Percentiles rank a stretch among this genome's conserved stretches.
Evolutionary conservation across 1,140 invertebrate species (phyloP).

Genomic region (Leguminivora glycinivorella): DNA sequence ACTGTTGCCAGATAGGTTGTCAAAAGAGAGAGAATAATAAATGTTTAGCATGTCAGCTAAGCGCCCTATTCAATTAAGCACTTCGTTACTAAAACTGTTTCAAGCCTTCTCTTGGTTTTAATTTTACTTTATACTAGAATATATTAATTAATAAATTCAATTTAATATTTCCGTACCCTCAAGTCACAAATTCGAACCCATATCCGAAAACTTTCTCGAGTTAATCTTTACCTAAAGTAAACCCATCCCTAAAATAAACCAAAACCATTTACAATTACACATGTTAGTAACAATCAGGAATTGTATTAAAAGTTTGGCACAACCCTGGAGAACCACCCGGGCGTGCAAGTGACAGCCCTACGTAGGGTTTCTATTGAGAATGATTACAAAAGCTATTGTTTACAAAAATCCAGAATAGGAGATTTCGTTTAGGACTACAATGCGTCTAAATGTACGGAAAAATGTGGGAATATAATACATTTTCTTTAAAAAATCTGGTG

Average conservation of each 20-base stretch:
- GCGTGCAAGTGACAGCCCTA: constrained; percentile 24
- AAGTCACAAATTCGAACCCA: background rate
- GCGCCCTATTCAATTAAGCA: too few species aligned
- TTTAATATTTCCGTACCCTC: background rate
- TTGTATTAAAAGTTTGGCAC: constrained; percentile 27
- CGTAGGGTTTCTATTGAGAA: constrained; percentile 6
- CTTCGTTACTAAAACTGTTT: too few species aligned
- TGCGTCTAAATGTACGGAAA: background rate
- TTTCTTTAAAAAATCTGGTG: background rate
- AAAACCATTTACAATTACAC: constrained; percentile 25
- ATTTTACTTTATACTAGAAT: background rate
- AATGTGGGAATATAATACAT: background rate
- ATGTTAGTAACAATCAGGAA: constrained; percentile 21
- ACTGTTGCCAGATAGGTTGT: too few species aligned
- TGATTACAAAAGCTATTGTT: constrained; percentile 26
- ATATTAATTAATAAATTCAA: background rate
- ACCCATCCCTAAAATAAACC: background rate
- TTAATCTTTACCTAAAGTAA: background rate
- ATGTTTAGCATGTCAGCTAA: too few species aligned
- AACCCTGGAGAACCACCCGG: background rate
- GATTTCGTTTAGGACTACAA: background rate
- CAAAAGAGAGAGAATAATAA: too few species aligned
- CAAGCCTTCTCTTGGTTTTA: too few species aligned
- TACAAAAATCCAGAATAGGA: background rate
- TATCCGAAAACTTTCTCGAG: background rate